phyloP scores from a whole-genome alignment of 37 sponge, comb jelly and placozoan species.

The Theonella swinhoei region DNA sequence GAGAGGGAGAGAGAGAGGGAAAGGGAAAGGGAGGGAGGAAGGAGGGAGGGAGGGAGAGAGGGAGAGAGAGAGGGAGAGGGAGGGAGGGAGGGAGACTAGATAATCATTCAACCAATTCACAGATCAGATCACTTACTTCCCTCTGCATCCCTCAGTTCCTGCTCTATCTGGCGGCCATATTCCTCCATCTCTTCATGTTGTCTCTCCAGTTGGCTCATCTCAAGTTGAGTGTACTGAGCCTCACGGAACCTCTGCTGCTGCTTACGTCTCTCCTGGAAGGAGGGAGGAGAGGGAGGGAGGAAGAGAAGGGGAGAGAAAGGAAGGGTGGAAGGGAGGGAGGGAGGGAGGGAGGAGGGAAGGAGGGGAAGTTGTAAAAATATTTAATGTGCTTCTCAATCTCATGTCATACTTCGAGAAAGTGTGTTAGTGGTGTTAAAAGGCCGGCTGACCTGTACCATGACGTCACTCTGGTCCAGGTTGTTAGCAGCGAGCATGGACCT shows the following conservation, averaged over 20 bases:
- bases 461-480: background rate
- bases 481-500: background rate
- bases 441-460: background rate
- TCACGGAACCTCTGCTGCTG: slow-evolving; percentile 63
- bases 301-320: no score
- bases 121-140: slow-evolving; percentile 15
- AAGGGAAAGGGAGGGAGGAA: no score
- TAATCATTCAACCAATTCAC: background rate
- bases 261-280: slow-evolving; percentile 37
- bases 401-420: no score
- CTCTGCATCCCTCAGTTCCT: slow-evolving; percentile 57
- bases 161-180: slow-evolving; percentile 51
- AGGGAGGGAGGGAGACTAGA: background rate
- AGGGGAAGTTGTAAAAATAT: no score
- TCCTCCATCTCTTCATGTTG: slow-evolving; percentile 82
- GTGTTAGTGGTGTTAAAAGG: no score
- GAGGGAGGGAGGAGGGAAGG: no score
- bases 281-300: no score
- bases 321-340: no score
- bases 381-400: no score
- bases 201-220: slow-evolving; percentile 83
- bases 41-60: background rate
- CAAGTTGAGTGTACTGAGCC: slow-evolving; percentile 77
- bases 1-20: no score
- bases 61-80: background rate